These are phyloP conservation scores for Agonopterix subpropinquella DNA, from an alignment of 2,888 invertebrate species.

Conservation along the genomic window DNA sequence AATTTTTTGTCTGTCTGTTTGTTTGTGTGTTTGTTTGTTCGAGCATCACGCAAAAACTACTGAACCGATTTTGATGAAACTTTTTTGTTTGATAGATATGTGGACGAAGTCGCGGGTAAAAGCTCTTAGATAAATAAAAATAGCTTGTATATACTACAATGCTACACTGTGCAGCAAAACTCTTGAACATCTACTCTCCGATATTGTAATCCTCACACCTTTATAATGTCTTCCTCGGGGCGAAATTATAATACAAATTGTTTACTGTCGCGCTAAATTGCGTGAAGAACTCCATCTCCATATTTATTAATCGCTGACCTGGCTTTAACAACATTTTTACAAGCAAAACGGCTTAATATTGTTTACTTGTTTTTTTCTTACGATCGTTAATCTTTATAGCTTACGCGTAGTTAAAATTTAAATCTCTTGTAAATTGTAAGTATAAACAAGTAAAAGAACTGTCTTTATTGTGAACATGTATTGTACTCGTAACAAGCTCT, in stretches of 20 bases:
- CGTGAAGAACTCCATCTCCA: constrained; percentile 52
- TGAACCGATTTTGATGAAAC: too few species aligned
- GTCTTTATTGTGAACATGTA: too few species aligned
- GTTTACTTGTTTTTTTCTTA: constrained; percentile 5
- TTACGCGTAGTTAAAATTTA: not conserved
- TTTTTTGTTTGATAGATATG: too few species aligned
- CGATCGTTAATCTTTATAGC: constrained; percentile 6
- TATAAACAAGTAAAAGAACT: too few species aligned
- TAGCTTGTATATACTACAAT: too few species aligned
- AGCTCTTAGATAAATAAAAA: too few species aligned
- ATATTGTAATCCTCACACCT: not conserved
- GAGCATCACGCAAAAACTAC: too few species aligned
- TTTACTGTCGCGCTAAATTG: constrained; percentile 55
- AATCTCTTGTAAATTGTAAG: not conserved
- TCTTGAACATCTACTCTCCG: too few species aligned
- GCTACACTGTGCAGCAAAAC: too few species aligned
- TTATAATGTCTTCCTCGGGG: constrained; percentile 5
- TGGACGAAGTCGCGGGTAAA: too few species aligned
- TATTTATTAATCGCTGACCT: constrained; percentile 57
- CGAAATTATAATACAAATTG: constrained; percentile 59
- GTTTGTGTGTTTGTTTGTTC: too few species aligned
- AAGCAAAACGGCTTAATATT: constrained; percentile 4
- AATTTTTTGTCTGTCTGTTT: too few species aligned
- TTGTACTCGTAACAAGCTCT: not conserved
- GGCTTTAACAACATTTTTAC: constrained; percentile 10